Evolutionary conservation across 2,888 invertebrate genomes (phyloP).

Genomic region (Drosophila macrospina): DNA sequence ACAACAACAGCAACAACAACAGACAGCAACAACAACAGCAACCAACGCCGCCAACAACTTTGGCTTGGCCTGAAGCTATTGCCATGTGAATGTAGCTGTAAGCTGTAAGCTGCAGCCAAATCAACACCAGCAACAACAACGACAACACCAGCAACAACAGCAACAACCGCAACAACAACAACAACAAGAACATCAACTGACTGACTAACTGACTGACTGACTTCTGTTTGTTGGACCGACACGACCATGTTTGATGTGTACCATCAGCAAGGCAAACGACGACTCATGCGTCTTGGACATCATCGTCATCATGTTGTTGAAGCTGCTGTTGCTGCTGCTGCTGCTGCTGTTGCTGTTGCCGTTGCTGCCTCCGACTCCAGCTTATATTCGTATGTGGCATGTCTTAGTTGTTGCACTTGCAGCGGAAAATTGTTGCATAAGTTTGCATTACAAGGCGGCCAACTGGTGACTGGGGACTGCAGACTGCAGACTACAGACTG

Average conservation of each 20-base stretch:
- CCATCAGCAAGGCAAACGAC: conserved; percentile 66
- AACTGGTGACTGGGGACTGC: conserved; percentile 31
- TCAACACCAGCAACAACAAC: conserved; percentile 69
- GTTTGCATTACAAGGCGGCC: conserved; percentile 67
- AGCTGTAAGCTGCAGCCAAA: conserved; percentile 58
- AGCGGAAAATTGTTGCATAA: conserved; percentile 78
- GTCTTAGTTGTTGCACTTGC: conserved; percentile 76
- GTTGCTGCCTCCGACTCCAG: conserved; percentile 11
- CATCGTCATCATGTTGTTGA: conserved; percentile 52
- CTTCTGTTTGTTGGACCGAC: conserved; percentile 81
- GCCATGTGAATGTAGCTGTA: conserved; percentile 46
- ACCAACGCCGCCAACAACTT: conserved; percentile 70
- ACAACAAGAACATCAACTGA: conserved; percentile 47
- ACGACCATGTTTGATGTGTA: conserved; percentile 81
- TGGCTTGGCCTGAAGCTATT: conserved; percentile 47
- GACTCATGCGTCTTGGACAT: conserved; percentile 63
- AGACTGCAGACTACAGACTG: neutral
- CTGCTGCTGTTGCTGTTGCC: conserved; percentile 17
- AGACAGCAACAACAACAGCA: conserved; percentile 28
- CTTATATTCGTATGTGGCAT: conserved; percentile 44
- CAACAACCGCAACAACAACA: conserved; percentile 48
- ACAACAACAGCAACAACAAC: too few species aligned
- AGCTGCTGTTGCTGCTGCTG: conserved; percentile 36
- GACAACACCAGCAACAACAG: conserved; percentile 68
- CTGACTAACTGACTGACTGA: conserved; percentile 75